Base-by-base conservation (phyloP, 2,113 vertebrate genomes). In the Gymnogyps californianus region DNA sequence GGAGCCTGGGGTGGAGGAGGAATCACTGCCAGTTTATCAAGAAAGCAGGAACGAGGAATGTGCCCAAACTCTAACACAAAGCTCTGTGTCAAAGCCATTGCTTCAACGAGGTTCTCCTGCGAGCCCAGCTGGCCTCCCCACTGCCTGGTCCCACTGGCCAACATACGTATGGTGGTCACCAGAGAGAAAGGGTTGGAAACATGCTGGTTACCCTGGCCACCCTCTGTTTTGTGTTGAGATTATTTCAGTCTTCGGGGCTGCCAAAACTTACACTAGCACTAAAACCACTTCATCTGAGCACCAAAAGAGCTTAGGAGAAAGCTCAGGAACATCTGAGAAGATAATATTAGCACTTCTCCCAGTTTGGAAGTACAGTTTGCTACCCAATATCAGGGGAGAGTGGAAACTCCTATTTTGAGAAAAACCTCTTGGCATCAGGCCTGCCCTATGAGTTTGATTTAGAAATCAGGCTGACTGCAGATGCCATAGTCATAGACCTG, bases 371-470 rank as follows among this genome's bases (percentile, higher is more conserved):
- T 47, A 89, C 52, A 67, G 42, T 76, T 86, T 67, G 47, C 70
- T 74, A 8, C 75, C 83, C 79, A 42, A 13, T 25, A 42, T 42
- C 49, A 49, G 5, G 16, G 70, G n/a, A 91, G 71, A 87, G 72
- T 83, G 81, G 77, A 91, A 96, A 83, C 44, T 91, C 90, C 87
- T 87, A 32, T 87, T 91, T 74, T 93, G 81, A 80, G 94, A 46
- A 54, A 89, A 80, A 42, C 44, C 87, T 66, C 74, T 51, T 92
- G 71, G 79, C 70, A 49, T 58, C 44, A 77, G 44, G 49, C 79
- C 51, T 69, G 55, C 34, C 26, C 65, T 4, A 2, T 1, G 47
- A 54, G 71, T 22, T 94, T 6, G 22, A 31, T 67, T 67, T 36
- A 76, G 87, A 91, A 89, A 66, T 49, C 52, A 76, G 84, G 79